phyloP scores from a whole-genome alignment of 2,797 vertebrate species.

The Smutsia temminckii region DNA sequence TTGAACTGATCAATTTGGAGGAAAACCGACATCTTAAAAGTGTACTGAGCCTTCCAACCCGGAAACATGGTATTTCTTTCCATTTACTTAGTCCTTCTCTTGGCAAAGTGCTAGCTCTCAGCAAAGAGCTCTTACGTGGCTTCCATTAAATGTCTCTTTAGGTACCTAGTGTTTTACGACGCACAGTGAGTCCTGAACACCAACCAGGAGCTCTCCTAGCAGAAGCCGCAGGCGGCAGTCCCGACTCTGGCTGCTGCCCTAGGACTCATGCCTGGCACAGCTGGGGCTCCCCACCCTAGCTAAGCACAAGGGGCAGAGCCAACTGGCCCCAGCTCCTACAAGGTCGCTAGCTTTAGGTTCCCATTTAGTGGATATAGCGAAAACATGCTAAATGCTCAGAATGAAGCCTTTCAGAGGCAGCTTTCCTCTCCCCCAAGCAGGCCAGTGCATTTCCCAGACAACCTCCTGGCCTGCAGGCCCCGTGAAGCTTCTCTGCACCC shows the following conservation, averaged over 20 bases:
- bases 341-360: background rate
- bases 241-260: too few species aligned
- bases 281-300: background rate
- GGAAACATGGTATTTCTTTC: background rate
- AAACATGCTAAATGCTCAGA: background rate
- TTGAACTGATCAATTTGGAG: background rate
- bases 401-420: background rate
- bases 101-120: background rate
- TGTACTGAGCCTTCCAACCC: background rate
- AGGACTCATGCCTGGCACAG: background rate
- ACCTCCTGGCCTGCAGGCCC: background rate
- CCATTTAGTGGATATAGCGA: background rate
- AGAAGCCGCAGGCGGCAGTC: background rate
- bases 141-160: accelerated
- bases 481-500: background rate
- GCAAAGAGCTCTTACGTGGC: background rate
- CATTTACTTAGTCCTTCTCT: background rate
- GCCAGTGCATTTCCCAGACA: background rate
- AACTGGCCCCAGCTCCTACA: background rate
- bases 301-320: background rate
- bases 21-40: background rate
- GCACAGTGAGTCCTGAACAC: too few species aligned
- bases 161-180: background rate
- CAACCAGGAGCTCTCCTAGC: background rate
- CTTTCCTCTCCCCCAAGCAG: background rate